Evolutionary conservation across 2,888 invertebrate genomes (phyloP).

Genomic region (Orthonevra nobilis): DNA sequence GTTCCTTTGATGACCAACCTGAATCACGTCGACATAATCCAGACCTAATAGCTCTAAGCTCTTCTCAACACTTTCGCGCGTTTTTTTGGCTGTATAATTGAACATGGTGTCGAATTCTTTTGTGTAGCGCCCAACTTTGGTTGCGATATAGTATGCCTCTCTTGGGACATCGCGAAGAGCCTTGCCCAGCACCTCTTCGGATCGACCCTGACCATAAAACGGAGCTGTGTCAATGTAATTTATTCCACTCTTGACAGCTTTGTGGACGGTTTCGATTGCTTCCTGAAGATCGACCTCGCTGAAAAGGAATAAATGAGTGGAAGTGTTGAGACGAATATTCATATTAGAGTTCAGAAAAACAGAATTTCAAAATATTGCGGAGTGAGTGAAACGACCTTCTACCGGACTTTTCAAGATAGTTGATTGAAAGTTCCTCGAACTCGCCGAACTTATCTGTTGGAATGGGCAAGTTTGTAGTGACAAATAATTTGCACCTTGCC

Average conservation of each 20-base stretch:
- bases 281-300: conserved; percentile 85
- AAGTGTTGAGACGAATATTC: too few species aligned
- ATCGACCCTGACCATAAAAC: conserved; percentile 94
- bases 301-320: conserved; percentile 11
- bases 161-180: conserved; percentile 90
- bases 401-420: too few species aligned
- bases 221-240: conserved; percentile 97
- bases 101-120: conserved; percentile 87
- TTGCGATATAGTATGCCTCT: conserved; percentile 91
- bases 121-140: conserved; percentile 94
- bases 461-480: too few species aligned
- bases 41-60: conserved; percentile 88
- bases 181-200: conserved; percentile 91
- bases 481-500: too few species aligned
- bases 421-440: too few species aligned
- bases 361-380: too few species aligned
- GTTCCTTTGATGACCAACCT: conserved; percentile 85
- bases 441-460: too few species aligned
- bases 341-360: too few species aligned
- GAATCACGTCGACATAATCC: conserved; percentile 93
- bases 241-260: conserved; percentile 88
- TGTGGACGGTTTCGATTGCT: conserved; percentile 85
- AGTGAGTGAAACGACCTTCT: too few species aligned
- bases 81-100: conserved; percentile 90
- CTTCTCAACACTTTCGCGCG: conserved; percentile 86